Evolutionary conservation across 2,113 vertebrate species (phyloP), one percentile per base, ranked within the genome.

Genomic region (Indicator indicator): DNA sequence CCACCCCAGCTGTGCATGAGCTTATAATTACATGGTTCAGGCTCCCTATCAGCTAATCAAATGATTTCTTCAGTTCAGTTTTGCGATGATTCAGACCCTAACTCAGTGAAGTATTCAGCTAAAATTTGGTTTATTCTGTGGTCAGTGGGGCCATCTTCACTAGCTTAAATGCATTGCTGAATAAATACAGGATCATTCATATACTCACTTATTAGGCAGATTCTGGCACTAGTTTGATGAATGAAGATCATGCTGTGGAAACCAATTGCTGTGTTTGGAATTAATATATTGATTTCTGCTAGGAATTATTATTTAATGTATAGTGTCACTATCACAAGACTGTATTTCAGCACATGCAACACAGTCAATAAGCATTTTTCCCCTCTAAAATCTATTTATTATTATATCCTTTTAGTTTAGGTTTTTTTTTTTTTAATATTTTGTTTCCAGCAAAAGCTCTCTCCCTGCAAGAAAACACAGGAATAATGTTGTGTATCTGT

Each of bases 401-500:
- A 73, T 46, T 52, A 56, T 63, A 93, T 42, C 68, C 5, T 77
- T 83, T 56, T 78, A 30, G 21, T 82, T 42, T 84, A 48, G n/a
- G n/a, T 48, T 23, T 52, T 52, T 38, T 13, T 82, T 94, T 7
- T 58, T 82, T 72, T 87, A 89, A 70, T 86, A 4, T 33, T 92
- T 92, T 82, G 3, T 91, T 88, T 93, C 55, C n/a, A 91, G 63
- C 27, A 73, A 91, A 54, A 90, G n/a, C 16, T 54, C 21, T 18
- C 9, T 78, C 42, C 78, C 68, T 94, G 80, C 59, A 93, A 90
- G 72, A 89, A 96, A 96, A 95, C 67, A 78, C 83, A 78, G 63
- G 80, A 97, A 94, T 95, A 93, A 95, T 84, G 71, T 16, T 84
- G 71, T 16, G 17, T 91, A 86, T 81, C 62, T n/a, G 11, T 83